A percentile compares a stretch with the other conserved stretches of the same genome.
Evolutionary conservation across 2,113 vertebrate genomes (phyloP).

Genomic region (Salvelinus fontinalis): DNA sequence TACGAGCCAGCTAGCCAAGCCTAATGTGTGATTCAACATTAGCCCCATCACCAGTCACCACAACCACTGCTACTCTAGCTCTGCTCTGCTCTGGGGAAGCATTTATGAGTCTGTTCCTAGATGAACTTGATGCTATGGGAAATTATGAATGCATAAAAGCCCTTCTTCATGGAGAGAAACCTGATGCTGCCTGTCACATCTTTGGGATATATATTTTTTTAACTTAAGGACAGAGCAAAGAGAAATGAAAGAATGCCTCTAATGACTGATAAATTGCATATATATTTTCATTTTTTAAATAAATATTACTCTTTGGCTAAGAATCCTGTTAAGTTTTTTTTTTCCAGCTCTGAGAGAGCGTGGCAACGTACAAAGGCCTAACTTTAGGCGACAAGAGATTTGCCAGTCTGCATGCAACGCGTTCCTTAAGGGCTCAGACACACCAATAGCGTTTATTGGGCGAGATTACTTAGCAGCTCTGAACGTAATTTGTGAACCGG

Average conservation of each 20-base stretch:
- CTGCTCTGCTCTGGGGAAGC: background rate
- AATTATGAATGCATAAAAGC: slow-evolving; percentile 39
- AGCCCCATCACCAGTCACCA: background rate
- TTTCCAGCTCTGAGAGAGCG: slow-evolving; percentile 57
- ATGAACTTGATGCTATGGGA: slow-evolving; percentile 12
- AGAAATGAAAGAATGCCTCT: slow-evolving; percentile 19
- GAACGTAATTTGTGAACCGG: too few relatives aligned
- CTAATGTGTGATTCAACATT: background rate
- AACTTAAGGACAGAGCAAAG: background rate
- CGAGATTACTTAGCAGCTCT: too few relatives aligned
- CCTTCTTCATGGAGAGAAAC: slow-evolving; percentile 31
- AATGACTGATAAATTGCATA: slow-evolving; percentile 39
- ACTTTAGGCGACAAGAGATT: slow-evolving; percentile 61
- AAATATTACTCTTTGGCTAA: slow-evolving; percentile 47
- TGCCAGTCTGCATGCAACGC: slow-evolving; percentile 50
- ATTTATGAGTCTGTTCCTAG: slow-evolving; percentile 26
- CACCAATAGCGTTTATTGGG: too few relatives aligned
- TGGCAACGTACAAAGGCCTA: slow-evolving; percentile 60
- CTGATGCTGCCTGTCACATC: slow-evolving; percentile 10
- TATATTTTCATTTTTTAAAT: slow-evolving; percentile 27
- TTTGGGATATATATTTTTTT: background rate
- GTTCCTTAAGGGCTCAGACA: slow-evolving; percentile 29
- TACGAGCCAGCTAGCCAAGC: too few relatives aligned
- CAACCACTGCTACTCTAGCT: background rate
- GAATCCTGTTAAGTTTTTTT: slow-evolving; percentile 43